These are phyloP conservation scores for Odocoileus hemionus DNA, from an alignment of 2,113 vertebrate species.

Conservation along the genomic window DNA sequence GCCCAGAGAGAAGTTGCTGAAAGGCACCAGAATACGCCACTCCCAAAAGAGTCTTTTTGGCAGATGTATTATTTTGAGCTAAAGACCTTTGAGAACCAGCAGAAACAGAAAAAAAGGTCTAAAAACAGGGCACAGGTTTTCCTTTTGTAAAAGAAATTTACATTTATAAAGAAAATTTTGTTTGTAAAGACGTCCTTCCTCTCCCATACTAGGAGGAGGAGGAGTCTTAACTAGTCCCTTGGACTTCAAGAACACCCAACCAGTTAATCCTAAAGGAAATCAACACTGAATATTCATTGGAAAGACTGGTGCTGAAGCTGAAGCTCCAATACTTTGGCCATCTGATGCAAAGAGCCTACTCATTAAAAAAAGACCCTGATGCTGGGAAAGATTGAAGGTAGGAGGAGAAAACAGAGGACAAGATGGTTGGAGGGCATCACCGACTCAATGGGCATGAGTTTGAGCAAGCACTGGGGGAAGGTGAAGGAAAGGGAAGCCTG, in stretches of 20 bases:
- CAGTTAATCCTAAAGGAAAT: background rate
- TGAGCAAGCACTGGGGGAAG: background rate
- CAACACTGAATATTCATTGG: background rate
- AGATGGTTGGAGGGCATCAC: background rate
- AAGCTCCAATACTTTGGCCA: background rate
- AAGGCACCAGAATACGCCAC: background rate
- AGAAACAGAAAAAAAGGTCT: background rate
- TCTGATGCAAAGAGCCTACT: background rate
- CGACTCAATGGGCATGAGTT: background rate
- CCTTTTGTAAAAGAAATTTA: background rate
- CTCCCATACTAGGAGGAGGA: background rate
- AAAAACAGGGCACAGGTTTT: background rate
- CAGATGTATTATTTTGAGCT: background rate
- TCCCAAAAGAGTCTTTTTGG: background rate
- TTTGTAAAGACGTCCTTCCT: background rate
- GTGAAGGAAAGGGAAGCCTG: background rate
- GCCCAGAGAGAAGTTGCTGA: background rate
- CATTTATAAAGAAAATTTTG: background rate
- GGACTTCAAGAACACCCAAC: background rate
- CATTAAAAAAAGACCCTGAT: background rate
- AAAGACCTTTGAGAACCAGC: background rate
- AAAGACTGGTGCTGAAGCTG: background rate
- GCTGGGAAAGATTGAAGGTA: background rate
- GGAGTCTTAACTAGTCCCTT: background rate
- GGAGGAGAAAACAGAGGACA: background rate